phyloP scores from a whole-genome alignment of 2,888 invertebrate genomes.

The Drosophila hawaiiensis region DNA sequence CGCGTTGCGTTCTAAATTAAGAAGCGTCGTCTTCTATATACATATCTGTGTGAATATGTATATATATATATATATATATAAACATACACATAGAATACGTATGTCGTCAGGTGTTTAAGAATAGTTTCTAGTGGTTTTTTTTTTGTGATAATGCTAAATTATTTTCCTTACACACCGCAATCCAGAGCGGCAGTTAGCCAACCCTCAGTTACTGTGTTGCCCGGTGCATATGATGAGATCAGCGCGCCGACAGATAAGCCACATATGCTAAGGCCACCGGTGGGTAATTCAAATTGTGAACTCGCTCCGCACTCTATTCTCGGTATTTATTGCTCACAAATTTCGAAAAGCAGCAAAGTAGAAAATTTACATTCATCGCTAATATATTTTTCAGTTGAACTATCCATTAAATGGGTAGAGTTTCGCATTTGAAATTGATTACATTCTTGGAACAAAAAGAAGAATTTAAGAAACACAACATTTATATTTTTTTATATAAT shows the following conservation, averaged over 20 bases:
- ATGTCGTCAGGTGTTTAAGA: constrained; percentile 75
- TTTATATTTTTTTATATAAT: not conserved
- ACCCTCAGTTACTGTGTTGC: constrained; percentile 32
- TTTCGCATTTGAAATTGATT: not conserved
- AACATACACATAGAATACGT: constrained; percentile 18
- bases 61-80: not conserved
- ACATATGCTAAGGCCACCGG: constrained; percentile 24
- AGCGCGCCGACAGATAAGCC: constrained; percentile 41
- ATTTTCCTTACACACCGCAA: constrained; percentile 23
- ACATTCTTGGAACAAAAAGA: not conserved
- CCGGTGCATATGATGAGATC: constrained; percentile 32
- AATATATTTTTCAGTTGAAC: not conserved
- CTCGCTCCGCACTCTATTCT: constrained; percentile 9
- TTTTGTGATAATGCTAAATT: constrained; percentile 53
- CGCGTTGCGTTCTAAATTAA: constrained; percentile 72
- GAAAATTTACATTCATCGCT: not conserved
- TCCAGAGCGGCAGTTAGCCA: constrained; percentile 56
- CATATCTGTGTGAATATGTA: not conserved
- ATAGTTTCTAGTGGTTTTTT: constrained; percentile 69
- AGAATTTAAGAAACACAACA: not conserved
- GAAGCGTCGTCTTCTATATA: constrained; percentile 46
- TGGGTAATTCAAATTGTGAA: constrained; percentile 19
- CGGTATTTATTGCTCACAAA: constrained; percentile 8
- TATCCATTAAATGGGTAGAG: not conserved
- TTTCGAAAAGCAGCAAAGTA: not conserved